phyloP scores from a whole-genome alignment of 2,113 vertebrate species.

The Lathamus discolor region DNA sequence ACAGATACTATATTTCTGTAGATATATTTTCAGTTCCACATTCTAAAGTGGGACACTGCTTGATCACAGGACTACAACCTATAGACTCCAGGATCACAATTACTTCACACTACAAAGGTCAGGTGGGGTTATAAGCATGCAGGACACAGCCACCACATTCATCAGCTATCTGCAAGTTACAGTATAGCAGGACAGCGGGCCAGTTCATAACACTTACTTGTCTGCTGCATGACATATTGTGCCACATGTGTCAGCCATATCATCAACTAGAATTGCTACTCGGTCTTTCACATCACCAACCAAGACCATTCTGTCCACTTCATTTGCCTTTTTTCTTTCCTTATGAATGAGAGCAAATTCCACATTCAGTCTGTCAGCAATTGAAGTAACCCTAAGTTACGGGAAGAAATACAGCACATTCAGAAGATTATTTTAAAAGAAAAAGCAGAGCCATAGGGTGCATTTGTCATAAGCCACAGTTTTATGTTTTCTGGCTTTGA shows the following conservation, averaged over 20 bases:
- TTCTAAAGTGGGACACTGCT: background rate
- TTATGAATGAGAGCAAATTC: conserved; percentile 97
- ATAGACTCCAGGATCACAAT: background rate
- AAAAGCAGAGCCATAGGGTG: background rate
- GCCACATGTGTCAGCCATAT: conserved; percentile 96
- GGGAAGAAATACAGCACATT: background rate
- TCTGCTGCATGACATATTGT: conserved; percentile 94
- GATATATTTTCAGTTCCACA: background rate
- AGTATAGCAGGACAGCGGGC: background rate
- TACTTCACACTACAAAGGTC: background rate
- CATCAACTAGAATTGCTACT: conserved; percentile 92
- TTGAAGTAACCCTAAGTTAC: conserved; percentile 87
- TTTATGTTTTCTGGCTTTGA: background rate
- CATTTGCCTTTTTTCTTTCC: conserved; percentile 94
- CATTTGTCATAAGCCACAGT: background rate
- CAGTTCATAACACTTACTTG: conserved; percentile 76
- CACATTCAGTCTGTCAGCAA: conserved; percentile 92
- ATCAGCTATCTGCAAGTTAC: background rate
- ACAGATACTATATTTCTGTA: background rate
- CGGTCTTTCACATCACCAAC: conserved; percentile 93
- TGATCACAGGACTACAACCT: background rate
- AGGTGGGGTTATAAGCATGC: background rate
- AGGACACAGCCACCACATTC: background rate
- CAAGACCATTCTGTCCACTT: conserved; percentile 95
- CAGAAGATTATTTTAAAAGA: background rate